These are phyloP conservation scores for Spondyliosoma cantharus DNA, from an alignment of 2,797 vertebrate genomes.

Conservation along the genomic window DNA sequence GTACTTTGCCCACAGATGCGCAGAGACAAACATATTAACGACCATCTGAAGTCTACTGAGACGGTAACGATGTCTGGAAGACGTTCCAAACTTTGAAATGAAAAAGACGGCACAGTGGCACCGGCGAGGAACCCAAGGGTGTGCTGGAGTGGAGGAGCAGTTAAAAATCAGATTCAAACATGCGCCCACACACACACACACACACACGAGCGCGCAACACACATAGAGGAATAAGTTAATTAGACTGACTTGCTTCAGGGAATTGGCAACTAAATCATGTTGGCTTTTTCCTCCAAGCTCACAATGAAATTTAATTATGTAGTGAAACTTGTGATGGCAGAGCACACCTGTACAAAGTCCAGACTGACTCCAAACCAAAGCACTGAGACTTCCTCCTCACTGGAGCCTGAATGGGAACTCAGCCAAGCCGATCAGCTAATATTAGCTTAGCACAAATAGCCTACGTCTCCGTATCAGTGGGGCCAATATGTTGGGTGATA, in stretches of 20 bases:
- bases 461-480: not conserved
- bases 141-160: slow-evolving; percentile 41
- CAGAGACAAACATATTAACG: slow-evolving; percentile 24
- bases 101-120: slow-evolving; percentile 8
- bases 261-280: slow-evolving; percentile 66
- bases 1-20: slow-evolving; percentile 29
- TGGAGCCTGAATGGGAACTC: not conserved
- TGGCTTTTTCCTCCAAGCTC: slow-evolving; percentile 59
- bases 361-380: slow-evolving; percentile 22
- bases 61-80: slow-evolving; percentile 23
- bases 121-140: slow-evolving; percentile 29
- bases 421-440: not conserved
- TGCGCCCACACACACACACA: slow-evolving; percentile 9
- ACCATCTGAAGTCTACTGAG: slow-evolving; percentile 5
- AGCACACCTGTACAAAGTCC: slow-evolving; percentile 51
- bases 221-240: slow-evolving; percentile 67
- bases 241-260: slow-evolving; percentile 70
- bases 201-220: slow-evolving; percentile 24
- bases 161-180: slow-evolving; percentile 52
- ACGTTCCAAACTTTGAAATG: slow-evolving; percentile 32
- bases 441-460: not conserved
- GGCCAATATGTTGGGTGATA: not conserved
- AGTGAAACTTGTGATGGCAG: slow-evolving; percentile 50
- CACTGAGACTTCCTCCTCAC: not conserved
- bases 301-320: slow-evolving; percentile 68